A percentile compares a stretch with the other conserved stretches of the same genome.
Evolutionary conservation across 2,797 vertebrate genomes (phyloP).

Genomic region (Lacerta viridis): DNA sequence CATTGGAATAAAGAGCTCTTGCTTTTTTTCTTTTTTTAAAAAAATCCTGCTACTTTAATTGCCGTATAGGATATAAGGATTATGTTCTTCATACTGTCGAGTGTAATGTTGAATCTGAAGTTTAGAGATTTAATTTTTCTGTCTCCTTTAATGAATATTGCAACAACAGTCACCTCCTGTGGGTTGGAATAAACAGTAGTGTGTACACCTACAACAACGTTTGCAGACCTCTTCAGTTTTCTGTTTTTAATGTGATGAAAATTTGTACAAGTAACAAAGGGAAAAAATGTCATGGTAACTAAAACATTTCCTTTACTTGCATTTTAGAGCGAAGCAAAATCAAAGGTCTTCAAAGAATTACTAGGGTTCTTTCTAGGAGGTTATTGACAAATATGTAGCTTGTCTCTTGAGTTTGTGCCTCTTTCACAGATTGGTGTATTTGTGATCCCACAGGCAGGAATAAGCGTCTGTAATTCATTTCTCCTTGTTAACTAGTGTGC

Average conservation of each 20-base stretch:
- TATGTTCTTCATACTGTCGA: slow-evolving; percentile 64
- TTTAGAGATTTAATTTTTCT: slow-evolving; percentile 83
- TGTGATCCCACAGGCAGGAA: slow-evolving; percentile 86
- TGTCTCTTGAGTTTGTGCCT: slow-evolving; percentile 86
- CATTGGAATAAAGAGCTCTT: slow-evolving; percentile 45
- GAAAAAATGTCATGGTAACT: slow-evolving; percentile 86
- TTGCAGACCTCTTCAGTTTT: slow-evolving; percentile 85
- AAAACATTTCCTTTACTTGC: slow-evolving; percentile 86
- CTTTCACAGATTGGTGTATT: slow-evolving; percentile 87
- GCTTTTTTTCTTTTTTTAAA: neutral
- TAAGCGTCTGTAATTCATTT: slow-evolving; percentile 88
- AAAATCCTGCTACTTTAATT: slow-evolving; percentile 67
- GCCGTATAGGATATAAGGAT: slow-evolving; percentile 66
- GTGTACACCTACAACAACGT: slow-evolving; percentile 82
- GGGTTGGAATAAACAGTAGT: slow-evolving; percentile 78
- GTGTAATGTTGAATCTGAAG: slow-evolving; percentile 72
- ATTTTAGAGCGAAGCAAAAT: slow-evolving; percentile 85
- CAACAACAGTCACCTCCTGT: slow-evolving; percentile 76
- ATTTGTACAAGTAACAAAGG: slow-evolving; percentile 84
- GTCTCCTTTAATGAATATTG: slow-evolving; percentile 82
- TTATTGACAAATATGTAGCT: slow-evolving; percentile 88
- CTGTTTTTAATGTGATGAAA: slow-evolving; percentile 86
- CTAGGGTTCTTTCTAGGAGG: slow-evolving; percentile 86
- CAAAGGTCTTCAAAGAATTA: slow-evolving; percentile 87
- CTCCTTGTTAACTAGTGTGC: slow-evolving; percentile 87